A percentile compares a stretch with the other conserved stretches of the same genome.
Conservation (phyloP, 2,888 invertebrate species). For the Tholera decimalis region DNA sequence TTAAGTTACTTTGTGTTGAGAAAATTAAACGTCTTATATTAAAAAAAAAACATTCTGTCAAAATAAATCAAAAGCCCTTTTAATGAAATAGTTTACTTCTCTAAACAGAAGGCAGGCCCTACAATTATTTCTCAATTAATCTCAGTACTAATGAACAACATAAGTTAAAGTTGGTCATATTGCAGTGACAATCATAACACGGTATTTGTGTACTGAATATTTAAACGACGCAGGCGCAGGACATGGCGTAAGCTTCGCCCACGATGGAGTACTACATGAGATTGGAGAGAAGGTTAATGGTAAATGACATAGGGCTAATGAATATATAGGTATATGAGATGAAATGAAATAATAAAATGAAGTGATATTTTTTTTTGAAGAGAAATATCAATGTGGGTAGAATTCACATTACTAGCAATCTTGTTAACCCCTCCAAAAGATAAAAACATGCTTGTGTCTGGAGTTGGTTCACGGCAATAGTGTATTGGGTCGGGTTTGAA, state of each 20-base stretch:
- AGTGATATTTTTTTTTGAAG: no score
- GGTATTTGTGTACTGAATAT: slow-evolving; percentile 58
- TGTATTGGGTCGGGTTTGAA: no score
- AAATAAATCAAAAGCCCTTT: slow-evolving; percentile 24
- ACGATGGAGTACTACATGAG: slow-evolving; percentile 40
- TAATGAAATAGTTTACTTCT: background rate
- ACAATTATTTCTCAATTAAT: slow-evolving; percentile 42
- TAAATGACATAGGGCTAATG: slow-evolving; percentile 3
- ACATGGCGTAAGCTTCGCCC: slow-evolving; percentile 69
- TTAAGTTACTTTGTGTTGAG: no score
- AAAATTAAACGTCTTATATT: no score
- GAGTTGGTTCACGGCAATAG: no score
- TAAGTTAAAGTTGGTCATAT: slow-evolving; percentile 29
- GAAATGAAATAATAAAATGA: no score
- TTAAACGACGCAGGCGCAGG: slow-evolving; percentile 62
- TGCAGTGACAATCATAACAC: slow-evolving; percentile 54
- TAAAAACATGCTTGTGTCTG: no score
- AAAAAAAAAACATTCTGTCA: slow-evolving; percentile 7
- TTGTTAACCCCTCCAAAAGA: no score
- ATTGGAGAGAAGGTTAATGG: slow-evolving; percentile 31
- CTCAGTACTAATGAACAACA: slow-evolving; percentile 42
- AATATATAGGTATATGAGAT: no score
- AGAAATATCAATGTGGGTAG: no score
- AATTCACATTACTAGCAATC: no score
- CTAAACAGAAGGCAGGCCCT: background rate